phyloP scores from a whole-genome alignment of 2,113 vertebrate genomes.

The Lepus americanus region DNA sequence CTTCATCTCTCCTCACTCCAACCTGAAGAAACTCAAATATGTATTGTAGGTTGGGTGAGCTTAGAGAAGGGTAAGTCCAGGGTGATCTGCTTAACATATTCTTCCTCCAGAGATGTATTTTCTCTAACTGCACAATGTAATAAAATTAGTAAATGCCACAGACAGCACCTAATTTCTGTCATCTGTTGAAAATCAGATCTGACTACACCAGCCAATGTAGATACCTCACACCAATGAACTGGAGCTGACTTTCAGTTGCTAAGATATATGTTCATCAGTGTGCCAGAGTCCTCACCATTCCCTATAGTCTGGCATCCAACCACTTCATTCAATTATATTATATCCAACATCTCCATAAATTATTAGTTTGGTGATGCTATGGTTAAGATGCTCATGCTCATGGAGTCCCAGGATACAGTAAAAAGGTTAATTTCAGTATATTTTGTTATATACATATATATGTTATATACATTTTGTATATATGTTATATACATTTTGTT shows the following conservation, averaged over 20 bases:
- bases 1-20: not conserved
- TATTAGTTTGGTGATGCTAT: not conserved
- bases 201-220: not conserved
- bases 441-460: not conserved
- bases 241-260: not conserved
- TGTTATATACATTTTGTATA: no score
- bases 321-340: not conserved
- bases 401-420: not conserved
- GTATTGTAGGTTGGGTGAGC: not conserved
- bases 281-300: not conserved
- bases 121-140: not conserved
- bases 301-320: not conserved
- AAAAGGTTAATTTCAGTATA: not conserved
- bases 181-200: not conserved
- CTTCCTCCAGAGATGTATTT: not conserved
- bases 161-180: not conserved
- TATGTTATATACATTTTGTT: no score
- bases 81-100: not conserved
- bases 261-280: not conserved
- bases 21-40: constrained; percentile 3
- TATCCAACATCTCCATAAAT: not conserved
- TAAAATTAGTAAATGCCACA: not conserved
- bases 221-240: not conserved
- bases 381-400: not conserved
- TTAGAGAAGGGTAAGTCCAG: not conserved